Conservation (phyloP, 2,113 vertebrate species). For the Rynchops niger region DNA sequence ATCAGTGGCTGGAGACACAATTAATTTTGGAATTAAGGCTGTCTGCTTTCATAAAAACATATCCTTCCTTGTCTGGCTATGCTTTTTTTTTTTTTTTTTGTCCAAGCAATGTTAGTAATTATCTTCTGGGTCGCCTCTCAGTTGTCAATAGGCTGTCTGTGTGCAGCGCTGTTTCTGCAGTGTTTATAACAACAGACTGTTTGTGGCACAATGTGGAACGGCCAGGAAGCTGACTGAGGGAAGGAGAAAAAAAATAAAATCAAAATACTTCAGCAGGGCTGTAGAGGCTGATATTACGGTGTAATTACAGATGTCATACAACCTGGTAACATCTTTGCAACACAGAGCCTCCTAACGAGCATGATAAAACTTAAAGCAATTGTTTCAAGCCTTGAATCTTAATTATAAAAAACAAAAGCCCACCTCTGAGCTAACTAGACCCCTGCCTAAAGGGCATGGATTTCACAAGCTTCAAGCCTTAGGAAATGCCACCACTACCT, state of each 20-base stretch:
- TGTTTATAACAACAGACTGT: conserved; percentile 50
- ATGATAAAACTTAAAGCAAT: not conserved
- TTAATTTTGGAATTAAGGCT: conserved; percentile 50
- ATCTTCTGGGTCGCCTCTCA: conserved; percentile 15
- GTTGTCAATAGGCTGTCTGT: conserved; percentile 38
- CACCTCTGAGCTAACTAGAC: not conserved
- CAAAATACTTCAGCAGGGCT: not conserved
- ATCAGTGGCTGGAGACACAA: conserved; percentile 30
- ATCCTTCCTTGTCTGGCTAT: conserved; percentile 21
- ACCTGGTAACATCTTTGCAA: not conserved
- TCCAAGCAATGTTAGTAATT: conserved; percentile 10
- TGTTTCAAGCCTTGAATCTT: not conserved
- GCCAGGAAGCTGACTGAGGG: not conserved
- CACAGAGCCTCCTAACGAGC: conserved; percentile 7
- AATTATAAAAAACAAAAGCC: not conserved
- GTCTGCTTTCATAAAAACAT: conserved; percentile 47
- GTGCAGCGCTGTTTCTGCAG: not conserved
- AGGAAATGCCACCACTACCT: not conserved
- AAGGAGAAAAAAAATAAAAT: not conserved
- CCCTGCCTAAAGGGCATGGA: not conserved
- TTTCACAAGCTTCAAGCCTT: not conserved
- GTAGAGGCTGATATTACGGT: not conserved
- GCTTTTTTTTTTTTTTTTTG: not conserved
- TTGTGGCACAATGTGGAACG: conserved; percentile 3
- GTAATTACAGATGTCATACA: conserved; percentile 26